Percentiles rank a stretch among this genome's conserved stretches.
Conservation (phyloP, 2,113 vertebrate genomes). For the Phalacrocorax carbo region DNA sequence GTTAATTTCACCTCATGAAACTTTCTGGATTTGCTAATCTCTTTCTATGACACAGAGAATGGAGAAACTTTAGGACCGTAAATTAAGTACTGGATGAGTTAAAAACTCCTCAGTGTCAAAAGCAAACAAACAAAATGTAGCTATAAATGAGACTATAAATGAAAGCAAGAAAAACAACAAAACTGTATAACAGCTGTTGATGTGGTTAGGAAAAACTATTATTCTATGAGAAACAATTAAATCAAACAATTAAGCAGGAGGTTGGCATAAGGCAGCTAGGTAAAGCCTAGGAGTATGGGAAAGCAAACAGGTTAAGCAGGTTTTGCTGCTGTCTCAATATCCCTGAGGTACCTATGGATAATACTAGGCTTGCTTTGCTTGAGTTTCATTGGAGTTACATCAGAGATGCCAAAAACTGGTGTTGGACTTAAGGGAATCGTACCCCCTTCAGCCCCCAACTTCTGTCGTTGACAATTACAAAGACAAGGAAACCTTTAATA, state of each 20-base stretch:
- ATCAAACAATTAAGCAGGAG: conserved; percentile 48
- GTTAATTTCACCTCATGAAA: background rate
- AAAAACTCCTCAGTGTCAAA: background rate
- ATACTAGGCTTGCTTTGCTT: conserved; percentile 29
- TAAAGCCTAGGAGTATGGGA: conserved; percentile 57
- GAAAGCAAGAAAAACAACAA: conserved; percentile 7
- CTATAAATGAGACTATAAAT: background rate
- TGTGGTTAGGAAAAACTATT: conserved; percentile 36
- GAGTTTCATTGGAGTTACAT: conserved; percentile 47
- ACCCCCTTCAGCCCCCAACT: background rate
- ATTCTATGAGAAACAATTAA: conserved; percentile 33
- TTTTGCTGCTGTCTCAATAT: conserved; percentile 49
- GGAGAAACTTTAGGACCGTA: background rate
- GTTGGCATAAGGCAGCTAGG: conserved; percentile 29
- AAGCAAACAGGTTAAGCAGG: conserved; percentile 53
- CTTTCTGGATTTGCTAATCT: background rate
- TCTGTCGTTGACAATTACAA: background rate
- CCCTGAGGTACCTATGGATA: conserved; percentile 48
- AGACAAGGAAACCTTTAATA: background rate
- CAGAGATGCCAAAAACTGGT: background rate
- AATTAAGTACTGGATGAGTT: background rate
- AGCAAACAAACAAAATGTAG: conserved; percentile 31
- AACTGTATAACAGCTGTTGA: background rate
- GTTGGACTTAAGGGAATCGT: background rate
- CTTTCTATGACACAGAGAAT: background rate